These are phyloP conservation scores for Limenitis camilla DNA, from an alignment of 2,888 invertebrate species.

Conservation along the genomic window DNA sequence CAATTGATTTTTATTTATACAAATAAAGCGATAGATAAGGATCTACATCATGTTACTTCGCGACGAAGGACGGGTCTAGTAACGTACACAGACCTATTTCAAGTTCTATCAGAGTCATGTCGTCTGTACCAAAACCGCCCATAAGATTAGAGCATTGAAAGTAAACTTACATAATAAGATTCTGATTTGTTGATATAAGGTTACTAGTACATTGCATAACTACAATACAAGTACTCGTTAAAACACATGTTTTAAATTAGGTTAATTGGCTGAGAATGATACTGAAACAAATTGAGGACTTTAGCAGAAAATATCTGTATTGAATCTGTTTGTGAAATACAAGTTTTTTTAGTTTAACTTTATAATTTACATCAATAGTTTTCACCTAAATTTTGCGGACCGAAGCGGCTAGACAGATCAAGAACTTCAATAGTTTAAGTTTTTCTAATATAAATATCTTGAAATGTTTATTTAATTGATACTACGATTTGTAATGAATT, in stretches of 20 bases:
- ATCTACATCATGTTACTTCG: neutral
- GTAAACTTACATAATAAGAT: constrained; percentile 41
- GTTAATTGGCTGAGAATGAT: neutral
- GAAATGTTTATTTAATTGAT: too few relatives aligned
- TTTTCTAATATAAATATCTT: too few relatives aligned
- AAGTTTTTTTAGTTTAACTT: too few relatives aligned
- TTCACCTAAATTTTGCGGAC: too few relatives aligned
- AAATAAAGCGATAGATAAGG: neutral
- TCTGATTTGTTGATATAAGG: constrained; percentile 29
- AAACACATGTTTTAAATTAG: constrained; percentile 11
- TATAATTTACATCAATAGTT: too few relatives aligned
- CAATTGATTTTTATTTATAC: too few relatives aligned
- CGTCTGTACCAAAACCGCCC: neutral
- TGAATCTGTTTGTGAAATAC: too few relatives aligned
- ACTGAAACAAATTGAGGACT: too few relatives aligned
- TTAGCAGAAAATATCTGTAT: too few relatives aligned
- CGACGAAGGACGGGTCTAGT: neutral
- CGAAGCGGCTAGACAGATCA: too few relatives aligned
- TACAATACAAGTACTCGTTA: neutral
- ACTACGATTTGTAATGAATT: too few relatives aligned
- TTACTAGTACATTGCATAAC: constrained; percentile 4
- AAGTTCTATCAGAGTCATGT: constrained; percentile 3
- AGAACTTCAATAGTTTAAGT: too few relatives aligned
- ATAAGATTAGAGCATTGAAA: constrained; percentile 24
- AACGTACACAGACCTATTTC: neutral